A percentile compares a stretch with the other conserved stretches of the same genome.
These are phyloP conservation scores for Polypedilum vanderplanki DNA, from an alignment of 1,140 invertebrate species.

Conservation along the genomic window DNA sequence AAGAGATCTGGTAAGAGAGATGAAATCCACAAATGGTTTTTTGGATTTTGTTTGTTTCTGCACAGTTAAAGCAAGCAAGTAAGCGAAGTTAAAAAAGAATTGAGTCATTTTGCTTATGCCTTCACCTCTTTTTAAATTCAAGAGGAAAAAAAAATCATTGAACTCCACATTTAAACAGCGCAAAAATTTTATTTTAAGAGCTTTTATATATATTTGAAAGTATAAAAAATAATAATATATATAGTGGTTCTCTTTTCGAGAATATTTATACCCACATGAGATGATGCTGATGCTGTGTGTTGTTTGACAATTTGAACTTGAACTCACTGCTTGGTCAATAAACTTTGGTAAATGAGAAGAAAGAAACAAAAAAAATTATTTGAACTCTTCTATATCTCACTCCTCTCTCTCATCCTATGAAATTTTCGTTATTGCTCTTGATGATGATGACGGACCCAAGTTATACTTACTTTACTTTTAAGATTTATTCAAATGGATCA, in stretches of 20 bases:
- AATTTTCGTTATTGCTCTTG: not conserved
- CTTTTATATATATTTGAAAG: not conserved
- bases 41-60: conserved; percentile 6
- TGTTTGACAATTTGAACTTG: conserved; percentile 13
- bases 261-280: conserved; percentile 15
- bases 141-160: not conserved
- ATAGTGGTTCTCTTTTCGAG: not conserved
- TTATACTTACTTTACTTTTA: conserved; percentile 1
- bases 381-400: not conserved
- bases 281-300: not conserved
- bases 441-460: not conserved
- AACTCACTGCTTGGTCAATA: conserved; percentile 5
- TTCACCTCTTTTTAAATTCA: not conserved
- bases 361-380: not conserved
- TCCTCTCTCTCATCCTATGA: not conserved
- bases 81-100: not conserved
- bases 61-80: not conserved
- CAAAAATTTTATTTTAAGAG: not conserved
- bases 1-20: not conserved
- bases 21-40: conserved; percentile 18
- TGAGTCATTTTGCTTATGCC: not conserved
- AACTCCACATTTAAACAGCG: not conserved
- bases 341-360: not conserved
- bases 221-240: not conserved
- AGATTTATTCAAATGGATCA: conserved; percentile 10